These are phyloP conservation scores for Mesochorus sp. DNA, from an alignment of 2,888 invertebrate genomes.

Conservation along the genomic window DNA sequence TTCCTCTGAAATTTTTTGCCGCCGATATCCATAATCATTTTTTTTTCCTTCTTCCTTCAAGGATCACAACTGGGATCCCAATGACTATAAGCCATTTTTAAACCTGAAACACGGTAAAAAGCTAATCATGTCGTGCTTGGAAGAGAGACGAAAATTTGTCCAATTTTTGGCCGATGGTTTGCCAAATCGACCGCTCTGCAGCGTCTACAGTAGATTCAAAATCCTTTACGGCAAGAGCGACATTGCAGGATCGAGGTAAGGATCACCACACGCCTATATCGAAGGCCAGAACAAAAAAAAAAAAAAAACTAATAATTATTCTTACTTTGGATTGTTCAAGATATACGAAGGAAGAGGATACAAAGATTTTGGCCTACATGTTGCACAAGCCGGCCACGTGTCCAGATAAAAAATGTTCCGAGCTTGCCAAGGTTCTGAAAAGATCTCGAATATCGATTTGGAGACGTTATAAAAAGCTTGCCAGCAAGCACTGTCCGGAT, in stretches of 20 bases:
- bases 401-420: conserved; percentile 55
- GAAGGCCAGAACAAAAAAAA: background rate
- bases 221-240: conserved; percentile 55
- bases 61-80: conserved; percentile 73
- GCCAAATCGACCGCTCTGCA: conserved; percentile 71
- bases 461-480: conserved; percentile 61
- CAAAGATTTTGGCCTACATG: conserved; percentile 67
- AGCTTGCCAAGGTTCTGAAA: conserved; percentile 68
- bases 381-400: conserved; percentile 21
- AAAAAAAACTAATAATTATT: background rate
- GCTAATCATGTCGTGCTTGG: conserved; percentile 57
- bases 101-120: conserved; percentile 53
- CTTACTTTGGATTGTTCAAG: conserved; percentile 25
- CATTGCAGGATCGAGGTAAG: conserved; percentile 6
- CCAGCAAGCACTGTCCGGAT: background rate
- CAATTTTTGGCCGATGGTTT: conserved; percentile 74
- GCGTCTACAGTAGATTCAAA: conserved; percentile 72
- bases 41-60: conserved; percentile 48
- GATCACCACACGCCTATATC: conserved; percentile 39
- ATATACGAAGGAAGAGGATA: conserved; percentile 69
- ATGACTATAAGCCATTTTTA: conserved; percentile 68
- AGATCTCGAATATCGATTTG: conserved; percentile 68
- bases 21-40: conserved; percentile 1
- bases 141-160: conserved; percentile 71
- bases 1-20: conserved; percentile 21